These are phyloP conservation scores for Cossypha caffra DNA, from an alignment of 2,797 vertebrate genomes.

Conservation along the genomic window DNA sequence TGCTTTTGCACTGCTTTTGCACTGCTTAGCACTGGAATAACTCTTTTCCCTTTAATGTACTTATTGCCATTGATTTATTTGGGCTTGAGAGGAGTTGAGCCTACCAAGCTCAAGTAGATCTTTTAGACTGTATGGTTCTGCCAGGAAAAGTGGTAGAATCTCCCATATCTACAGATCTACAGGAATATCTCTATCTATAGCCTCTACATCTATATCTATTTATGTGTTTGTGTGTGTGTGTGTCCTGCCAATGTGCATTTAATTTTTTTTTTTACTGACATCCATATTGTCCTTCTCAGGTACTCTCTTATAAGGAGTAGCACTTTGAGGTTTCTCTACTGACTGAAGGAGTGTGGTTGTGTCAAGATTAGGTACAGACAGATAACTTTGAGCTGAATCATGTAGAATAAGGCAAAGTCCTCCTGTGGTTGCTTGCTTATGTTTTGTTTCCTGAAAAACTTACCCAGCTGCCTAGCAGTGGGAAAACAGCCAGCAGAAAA, in stretches of 20 bases:
- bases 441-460: background rate
- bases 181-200: background rate
- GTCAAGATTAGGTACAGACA: background rate
- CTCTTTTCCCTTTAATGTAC: background rate
- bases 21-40: constrained; percentile 1
- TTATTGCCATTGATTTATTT: constrained; percentile 47
- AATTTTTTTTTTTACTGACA: background rate
- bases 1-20: background rate
- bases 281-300: background rate
- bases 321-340: background rate
- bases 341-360: background rate
- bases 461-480: background rate
- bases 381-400: background rate
- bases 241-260: background rate
- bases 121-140: background rate
- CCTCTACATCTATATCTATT: background rate
- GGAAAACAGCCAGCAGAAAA: background rate
- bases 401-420: background rate
- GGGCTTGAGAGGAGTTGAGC: background rate
- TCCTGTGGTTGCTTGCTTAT: background rate
- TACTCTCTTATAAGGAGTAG: background rate
- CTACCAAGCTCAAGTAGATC: background rate
- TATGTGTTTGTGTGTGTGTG: background rate
- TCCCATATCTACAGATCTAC: background rate
- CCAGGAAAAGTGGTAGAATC: background rate